phyloP scores from a whole-genome alignment of 2,888 invertebrate genomes.

The Dolichopus griseipennis region DNA sequence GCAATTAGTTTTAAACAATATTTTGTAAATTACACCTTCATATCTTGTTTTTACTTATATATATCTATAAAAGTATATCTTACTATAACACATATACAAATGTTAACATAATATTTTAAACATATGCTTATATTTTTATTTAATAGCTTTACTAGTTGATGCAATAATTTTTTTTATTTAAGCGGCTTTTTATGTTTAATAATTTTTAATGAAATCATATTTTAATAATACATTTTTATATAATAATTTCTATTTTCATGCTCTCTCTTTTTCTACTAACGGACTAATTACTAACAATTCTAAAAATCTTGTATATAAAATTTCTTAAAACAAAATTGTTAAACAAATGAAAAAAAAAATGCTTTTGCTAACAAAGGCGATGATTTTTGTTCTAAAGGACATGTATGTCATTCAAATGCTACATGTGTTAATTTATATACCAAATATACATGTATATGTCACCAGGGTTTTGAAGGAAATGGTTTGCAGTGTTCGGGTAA shows the following conservation, averaged over 20 bases:
- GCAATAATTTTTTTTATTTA: too few relatives aligned
- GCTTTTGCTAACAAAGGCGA: conserved; percentile 19
- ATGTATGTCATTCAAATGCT: conserved; percentile 83
- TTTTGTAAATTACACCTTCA: too few relatives aligned
- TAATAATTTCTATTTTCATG: conserved; percentile 16
- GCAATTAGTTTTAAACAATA: too few relatives aligned
- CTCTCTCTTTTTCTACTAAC: conserved; percentile 2
- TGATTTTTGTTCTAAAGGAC: conserved; percentile 81
- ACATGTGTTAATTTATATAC: conserved; percentile 86
- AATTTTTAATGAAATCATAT: too few relatives aligned
- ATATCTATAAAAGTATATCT: too few relatives aligned
- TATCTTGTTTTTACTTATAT: too few relatives aligned
- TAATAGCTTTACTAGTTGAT: too few relatives aligned
- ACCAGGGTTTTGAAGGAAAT: conserved; percentile 81
- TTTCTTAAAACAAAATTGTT: not conserved
- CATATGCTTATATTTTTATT: too few relatives aligned
- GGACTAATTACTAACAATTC: conserved; percentile 1
- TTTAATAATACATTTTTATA: not conserved
- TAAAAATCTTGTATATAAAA: not conserved
- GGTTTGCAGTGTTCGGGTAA: conserved; percentile 69
- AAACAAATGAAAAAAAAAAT: not conserved
- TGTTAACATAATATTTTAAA: too few relatives aligned
- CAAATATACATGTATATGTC: conserved; percentile 83
- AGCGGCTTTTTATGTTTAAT: too few relatives aligned
- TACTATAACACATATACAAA: too few relatives aligned